Base-by-base conservation (phyloP, 1,140 invertebrate genomes). In the Cotesia vestalis region DNA sequence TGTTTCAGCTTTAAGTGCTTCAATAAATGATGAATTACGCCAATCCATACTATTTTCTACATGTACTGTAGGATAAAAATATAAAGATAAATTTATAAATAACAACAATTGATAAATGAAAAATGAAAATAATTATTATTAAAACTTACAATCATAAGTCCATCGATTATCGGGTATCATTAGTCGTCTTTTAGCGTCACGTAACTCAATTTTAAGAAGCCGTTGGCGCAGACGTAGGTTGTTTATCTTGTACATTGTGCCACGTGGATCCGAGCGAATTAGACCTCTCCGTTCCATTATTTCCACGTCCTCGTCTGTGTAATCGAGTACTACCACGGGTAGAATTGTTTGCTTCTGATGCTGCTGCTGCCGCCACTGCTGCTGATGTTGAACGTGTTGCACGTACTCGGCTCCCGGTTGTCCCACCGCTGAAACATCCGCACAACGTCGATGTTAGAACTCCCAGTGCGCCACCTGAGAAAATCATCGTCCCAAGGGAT, bases 131-230 rank as follows among this genome's bases (percentile, higher is more conserved):
- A 5, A 59, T 36, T 55, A 59, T 36, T 55, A 17, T 53, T 14
- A 71, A 69, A 6, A 35, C 88, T 89, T 83, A 90, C 90, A 88
- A 78, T 91, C 89, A 81, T 88, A 90, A 75, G 85, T 90, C 90
- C 90, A 91, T 66, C 88, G 85, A 36, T 80, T 79, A 53, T 87
- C 81, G 55, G 90, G 88, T 74, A 91, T 84, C 81, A 89, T 87
- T 11, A 86, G 77, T 63, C 85, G 78, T 71, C 68, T 90, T 81
- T 80, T 88, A 75, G 78, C 87, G 73, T 84, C 85, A 81, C 75
- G 86, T 8, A 91, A 77, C 76, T 90, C 89, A 60, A 89, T 78
- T 72, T 88, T 90, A 79, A 89, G 86, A 78, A 87, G 85, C 74
- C 85, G 87, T 80, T 90, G 89, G 77, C 85, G 86, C 75, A 83